Conservation (phyloP, 2,113 vertebrate genomes). For the Cichladusa arquata region DNA sequence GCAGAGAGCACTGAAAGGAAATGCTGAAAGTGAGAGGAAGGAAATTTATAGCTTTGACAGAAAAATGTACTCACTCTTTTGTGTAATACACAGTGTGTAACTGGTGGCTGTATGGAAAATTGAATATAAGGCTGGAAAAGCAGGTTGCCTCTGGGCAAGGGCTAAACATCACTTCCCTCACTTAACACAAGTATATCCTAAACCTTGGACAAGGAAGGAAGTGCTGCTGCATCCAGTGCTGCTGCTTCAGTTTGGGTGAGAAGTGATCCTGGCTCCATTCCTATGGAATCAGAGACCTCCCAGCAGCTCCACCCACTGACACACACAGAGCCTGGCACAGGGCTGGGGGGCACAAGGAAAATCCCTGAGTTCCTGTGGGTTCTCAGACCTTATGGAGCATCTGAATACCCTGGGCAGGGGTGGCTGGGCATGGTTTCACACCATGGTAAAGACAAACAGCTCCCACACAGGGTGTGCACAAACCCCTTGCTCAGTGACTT, state of each 20-base stretch:
- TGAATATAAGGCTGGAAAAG: neutral
- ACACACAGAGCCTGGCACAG: neutral
- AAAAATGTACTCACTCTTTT: neutral
- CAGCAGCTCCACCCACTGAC: neutral
- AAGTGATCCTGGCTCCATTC: neutral
- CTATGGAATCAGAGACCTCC: neutral
- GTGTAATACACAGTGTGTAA: neutral
- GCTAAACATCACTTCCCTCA: neutral
- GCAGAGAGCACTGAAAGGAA: neutral
- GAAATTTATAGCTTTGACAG: neutral
- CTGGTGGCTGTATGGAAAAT: neutral
- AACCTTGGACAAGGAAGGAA: neutral
- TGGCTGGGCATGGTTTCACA: rapidly evolving
- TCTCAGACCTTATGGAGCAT: neutral
- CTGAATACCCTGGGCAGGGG: neutral
- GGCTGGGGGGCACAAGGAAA: neutral
- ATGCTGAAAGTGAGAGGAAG: neutral
- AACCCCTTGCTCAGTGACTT: neutral
- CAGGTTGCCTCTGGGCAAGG: neutral
- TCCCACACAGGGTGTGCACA: neutral
- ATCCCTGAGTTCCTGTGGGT: rapidly evolving
- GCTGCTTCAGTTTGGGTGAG: neutral
- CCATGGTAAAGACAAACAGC: rapidly evolving
- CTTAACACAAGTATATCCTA: neutral
- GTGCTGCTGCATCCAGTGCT: neutral